Evolutionary conservation across 2,888 invertebrate genomes (phyloP).

Genomic region (Monopis laevigella): DNA sequence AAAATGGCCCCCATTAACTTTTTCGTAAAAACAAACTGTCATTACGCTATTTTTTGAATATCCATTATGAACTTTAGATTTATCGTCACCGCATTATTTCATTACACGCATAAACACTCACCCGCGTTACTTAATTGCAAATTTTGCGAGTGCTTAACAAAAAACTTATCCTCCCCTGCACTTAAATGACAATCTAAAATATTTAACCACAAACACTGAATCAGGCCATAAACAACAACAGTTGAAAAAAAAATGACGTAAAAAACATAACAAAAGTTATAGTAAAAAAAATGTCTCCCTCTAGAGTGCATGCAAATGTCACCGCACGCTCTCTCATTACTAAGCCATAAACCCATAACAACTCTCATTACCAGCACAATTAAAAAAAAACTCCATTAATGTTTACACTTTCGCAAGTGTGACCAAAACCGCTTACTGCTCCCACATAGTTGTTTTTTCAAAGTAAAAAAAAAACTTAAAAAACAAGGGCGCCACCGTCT

Average conservation of each 20-base stretch:
- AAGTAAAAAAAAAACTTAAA: constrained; percentile 41
- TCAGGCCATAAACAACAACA: constrained; percentile 39
- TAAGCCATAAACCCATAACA: constrained; percentile 59
- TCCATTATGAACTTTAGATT: too few relatives aligned
- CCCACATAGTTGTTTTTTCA: constrained; percentile 62
- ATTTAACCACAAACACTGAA: constrained; percentile 59
- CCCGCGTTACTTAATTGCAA: too few relatives aligned
- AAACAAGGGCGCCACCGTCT: constrained; percentile 61
- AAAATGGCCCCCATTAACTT: too few relatives aligned
- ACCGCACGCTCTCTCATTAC: constrained; percentile 56
- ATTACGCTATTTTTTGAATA: too few relatives aligned
- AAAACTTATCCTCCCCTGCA: constrained; percentile 45
- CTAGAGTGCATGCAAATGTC: constrained; percentile 64
- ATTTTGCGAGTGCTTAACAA: too few relatives aligned
- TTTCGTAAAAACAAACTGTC: too few relatives aligned
- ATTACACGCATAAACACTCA: too few relatives aligned
- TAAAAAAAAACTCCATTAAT: constrained; percentile 60
- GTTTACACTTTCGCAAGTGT: constrained; percentile 53
- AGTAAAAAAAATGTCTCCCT: constrained; percentile 45
- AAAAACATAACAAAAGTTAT: constrained; percentile 55
- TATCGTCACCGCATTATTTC: too few relatives aligned
- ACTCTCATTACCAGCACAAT: constrained; percentile 59
- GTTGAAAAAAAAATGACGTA: constrained; percentile 11
- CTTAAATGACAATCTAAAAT: constrained; percentile 54
- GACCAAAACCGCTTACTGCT: constrained; percentile 64